Conservation (phyloP, 2,888 invertebrate species). For the Drosophila pullipes region DNA sequence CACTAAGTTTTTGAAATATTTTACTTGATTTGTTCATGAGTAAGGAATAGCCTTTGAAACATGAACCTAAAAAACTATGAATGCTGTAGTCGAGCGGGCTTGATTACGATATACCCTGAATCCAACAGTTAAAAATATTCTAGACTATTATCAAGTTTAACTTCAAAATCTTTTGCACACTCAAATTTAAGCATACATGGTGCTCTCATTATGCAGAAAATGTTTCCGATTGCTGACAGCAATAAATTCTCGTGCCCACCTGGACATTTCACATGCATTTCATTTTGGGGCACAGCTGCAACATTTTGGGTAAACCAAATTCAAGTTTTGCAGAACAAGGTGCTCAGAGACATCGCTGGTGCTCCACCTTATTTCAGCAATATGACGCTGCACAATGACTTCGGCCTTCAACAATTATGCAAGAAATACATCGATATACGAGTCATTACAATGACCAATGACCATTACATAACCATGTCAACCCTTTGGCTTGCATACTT, state of each 20-base stretch:
- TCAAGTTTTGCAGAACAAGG: background rate
- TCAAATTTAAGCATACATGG: background rate
- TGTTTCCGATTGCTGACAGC: background rate
- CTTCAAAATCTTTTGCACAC: background rate
- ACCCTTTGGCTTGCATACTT: background rate
- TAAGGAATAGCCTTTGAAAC: background rate
- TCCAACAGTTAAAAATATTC: background rate
- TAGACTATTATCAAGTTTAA: background rate
- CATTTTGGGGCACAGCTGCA: background rate
- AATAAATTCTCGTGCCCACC: background rate
- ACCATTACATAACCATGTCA: background rate
- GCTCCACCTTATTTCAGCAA: background rate
- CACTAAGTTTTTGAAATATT: background rate
- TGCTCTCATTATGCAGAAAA: background rate
- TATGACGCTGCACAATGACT: background rate
- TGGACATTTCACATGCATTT: background rate
- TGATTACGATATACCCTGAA: background rate
- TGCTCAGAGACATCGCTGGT: background rate
- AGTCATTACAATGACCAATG: background rate
- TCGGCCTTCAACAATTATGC: background rate
- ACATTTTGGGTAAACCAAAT: background rate
- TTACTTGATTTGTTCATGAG: background rate
- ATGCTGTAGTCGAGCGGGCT: background rate
- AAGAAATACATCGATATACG: background rate
- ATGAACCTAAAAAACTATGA: background rate